Conservation (phyloP, 1,140 invertebrate species). For the Tenebrio molitor region DNA sequence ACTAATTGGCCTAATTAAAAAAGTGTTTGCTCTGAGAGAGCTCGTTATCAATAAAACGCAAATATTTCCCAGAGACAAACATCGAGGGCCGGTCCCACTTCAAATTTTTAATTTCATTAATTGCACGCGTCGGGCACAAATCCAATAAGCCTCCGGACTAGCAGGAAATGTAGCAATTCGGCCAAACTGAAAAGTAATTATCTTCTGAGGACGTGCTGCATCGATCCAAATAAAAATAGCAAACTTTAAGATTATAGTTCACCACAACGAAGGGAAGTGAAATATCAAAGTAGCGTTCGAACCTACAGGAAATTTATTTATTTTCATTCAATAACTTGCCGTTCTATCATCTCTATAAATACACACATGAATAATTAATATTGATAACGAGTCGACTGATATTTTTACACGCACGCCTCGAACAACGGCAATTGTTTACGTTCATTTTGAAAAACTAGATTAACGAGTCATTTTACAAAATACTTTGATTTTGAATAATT, state of each 20-base stretch:
- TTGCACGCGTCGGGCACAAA: no score
- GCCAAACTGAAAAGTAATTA: background rate
- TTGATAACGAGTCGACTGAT: background rate
- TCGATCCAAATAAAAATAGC: no score
- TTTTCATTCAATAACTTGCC: background rate
- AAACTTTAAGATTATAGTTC: no score
- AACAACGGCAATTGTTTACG: no score
- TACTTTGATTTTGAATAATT: no score
- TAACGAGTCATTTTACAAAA: no score
- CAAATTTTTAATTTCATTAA: constrained; percentile 23
- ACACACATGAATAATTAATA: background rate
- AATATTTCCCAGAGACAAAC: background rate
- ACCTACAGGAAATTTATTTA: background rate
- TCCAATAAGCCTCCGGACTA: no score
- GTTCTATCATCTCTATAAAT: background rate
- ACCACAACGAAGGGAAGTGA: no score
- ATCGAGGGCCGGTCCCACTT: background rate
- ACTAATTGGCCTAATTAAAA: constrained; percentile 30
- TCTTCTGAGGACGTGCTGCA: no score
- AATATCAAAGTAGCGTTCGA: background rate
- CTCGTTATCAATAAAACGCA: background rate
- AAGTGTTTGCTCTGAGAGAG: background rate
- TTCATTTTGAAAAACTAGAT: no score
- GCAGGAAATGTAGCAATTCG: no score
- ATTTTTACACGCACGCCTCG: no score